A percentile compares a stretch with the other conserved stretches of the same genome.
Evolutionary conservation across 2,888 invertebrate genomes (phyloP).

Genomic region (Hipparchia sbordonii): DNA sequence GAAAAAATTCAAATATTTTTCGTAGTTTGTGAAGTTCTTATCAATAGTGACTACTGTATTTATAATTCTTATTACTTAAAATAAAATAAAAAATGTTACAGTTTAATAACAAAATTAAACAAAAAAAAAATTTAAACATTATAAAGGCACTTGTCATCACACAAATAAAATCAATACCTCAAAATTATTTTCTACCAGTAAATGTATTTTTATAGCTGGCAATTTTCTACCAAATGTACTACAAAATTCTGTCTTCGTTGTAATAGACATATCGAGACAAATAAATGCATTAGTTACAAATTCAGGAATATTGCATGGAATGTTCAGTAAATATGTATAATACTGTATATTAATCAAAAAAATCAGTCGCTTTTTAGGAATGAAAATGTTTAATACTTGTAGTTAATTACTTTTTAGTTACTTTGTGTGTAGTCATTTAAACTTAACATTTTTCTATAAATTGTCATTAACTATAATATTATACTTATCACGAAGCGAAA

Average conservation of each 20-base stretch:
- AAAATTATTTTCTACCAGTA: conserved; percentile 5
- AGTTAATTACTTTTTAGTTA: neutral
- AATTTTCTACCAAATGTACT: conserved; percentile 1
- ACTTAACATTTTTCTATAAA: conserved; percentile 4
- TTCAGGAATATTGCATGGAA: conserved; percentile 22
- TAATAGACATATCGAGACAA: conserved; percentile 11
- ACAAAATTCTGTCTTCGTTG: conserved; percentile 2
- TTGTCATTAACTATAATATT: conserved; percentile 1
- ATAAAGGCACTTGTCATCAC: conserved; percentile 38
- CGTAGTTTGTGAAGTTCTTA: conserved; percentile 14
- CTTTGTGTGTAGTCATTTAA: neutral
- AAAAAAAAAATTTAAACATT: conserved; percentile 11
- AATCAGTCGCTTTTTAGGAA: conserved; percentile 18
- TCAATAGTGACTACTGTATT: conserved; percentile 21
- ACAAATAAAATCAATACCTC: conserved; percentile 20
- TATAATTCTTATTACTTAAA: conserved; percentile 5
- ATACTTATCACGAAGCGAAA: neutral
- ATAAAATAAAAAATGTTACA: conserved; percentile 9
- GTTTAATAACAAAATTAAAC: conserved; percentile 11
- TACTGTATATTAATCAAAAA: conserved; percentile 10
- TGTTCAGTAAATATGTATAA: conserved; percentile 24
- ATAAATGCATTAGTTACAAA: conserved; percentile 19
- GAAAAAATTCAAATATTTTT: conserved; percentile 18
- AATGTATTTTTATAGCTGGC: conserved; percentile 17
- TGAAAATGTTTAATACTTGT: neutral